These are phyloP conservation scores for Oreotragus oreotragus DNA, from an alignment of 2,113 vertebrate genomes.

Conservation along the genomic window DNA sequence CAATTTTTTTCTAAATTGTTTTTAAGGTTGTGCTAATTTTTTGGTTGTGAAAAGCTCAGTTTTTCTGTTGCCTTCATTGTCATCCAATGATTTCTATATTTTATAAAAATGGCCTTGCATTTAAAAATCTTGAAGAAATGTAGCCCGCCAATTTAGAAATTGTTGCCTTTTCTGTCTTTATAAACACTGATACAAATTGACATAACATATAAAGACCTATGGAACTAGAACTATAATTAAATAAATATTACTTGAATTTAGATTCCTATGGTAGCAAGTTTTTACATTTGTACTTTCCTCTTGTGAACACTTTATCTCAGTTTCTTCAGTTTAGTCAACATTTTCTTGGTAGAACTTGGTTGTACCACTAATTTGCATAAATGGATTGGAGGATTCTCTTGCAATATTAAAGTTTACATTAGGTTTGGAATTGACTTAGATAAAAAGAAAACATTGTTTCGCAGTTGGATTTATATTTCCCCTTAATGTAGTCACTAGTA, in stretches of 20 bases:
- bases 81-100: conserved; percentile 26
- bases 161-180: background rate
- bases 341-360: background rate
- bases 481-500: background rate
- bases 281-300: background rate
- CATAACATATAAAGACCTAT: background rate
- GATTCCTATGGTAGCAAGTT: background rate
- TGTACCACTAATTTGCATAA: background rate
- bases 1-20: conserved; percentile 49
- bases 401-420: background rate
- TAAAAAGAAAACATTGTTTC: background rate
- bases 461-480: background rate
- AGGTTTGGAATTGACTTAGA: background rate
- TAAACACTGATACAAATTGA: background rate
- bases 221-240: background rate
- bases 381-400: background rate
- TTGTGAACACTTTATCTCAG: background rate
- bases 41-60: conserved; percentile 45
- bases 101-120: conserved; percentile 67
- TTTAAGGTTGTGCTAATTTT: conserved; percentile 55
- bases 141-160: conserved; percentile 45
- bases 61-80: conserved; percentile 33
- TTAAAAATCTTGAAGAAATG: conserved; percentile 46
- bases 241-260: background rate
- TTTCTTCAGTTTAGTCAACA: background rate